Evolutionary conservation across 2,888 invertebrate genomes (phyloP).

Genomic region (Candidula unifasciata): DNA sequence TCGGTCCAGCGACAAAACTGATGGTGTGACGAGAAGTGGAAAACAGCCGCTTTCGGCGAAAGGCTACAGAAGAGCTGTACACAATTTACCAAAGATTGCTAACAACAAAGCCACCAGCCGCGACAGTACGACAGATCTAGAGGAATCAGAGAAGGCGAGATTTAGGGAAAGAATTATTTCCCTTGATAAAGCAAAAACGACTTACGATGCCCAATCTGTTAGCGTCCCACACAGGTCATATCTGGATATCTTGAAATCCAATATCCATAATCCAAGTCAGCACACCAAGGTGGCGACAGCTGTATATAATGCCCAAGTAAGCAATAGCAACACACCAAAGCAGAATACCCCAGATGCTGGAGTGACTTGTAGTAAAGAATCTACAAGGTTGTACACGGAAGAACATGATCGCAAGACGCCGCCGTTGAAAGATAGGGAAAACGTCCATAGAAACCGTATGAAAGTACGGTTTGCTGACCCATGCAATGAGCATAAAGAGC

Average conservation of each 20-base stretch:
- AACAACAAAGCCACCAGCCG: background rate
- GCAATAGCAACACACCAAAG: background rate
- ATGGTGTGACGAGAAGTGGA: background rate
- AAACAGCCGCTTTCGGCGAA: background rate
- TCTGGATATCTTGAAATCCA: slow-evolving; percentile 14
- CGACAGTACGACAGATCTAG: background rate
- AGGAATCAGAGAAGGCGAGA: background rate
- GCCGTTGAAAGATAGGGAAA: background rate
- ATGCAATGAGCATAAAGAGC: background rate
- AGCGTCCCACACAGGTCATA: background rate
- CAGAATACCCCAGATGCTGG: background rate
- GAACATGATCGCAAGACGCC: background rate
- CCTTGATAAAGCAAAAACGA: background rate
- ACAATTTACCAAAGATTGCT: background rate
- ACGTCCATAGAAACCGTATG: background rate
- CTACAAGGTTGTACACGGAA: background rate
- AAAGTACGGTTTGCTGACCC: slow-evolving; percentile 22
- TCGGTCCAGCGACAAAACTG: background rate
- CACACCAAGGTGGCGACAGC: background rate
- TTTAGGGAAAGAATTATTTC: too few relatives aligned
- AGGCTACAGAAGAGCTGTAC: background rate
- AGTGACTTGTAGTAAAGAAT: background rate
- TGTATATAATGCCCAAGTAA: too few relatives aligned
- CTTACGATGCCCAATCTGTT: background rate
- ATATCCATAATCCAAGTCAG: background rate